phyloP scores from a whole-genome alignment of 2,113 vertebrate species.

The Hyperopisus bebe region DNA sequence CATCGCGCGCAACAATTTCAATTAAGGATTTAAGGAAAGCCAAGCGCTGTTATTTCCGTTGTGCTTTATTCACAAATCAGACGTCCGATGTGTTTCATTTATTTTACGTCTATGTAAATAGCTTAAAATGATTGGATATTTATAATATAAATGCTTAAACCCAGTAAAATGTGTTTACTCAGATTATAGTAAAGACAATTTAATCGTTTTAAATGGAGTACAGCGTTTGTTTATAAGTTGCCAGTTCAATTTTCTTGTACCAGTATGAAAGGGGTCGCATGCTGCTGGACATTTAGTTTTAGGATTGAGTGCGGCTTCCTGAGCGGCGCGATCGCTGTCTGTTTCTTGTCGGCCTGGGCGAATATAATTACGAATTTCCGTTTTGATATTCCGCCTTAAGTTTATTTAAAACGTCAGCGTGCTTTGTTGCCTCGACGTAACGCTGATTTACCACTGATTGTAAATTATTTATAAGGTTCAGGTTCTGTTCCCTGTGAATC shows the following conservation, averaged over 20 bases:
- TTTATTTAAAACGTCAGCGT: neutral
- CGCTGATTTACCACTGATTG: neutral
- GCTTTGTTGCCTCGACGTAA: neutral
- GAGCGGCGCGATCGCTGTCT: neutral
- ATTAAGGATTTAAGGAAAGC: neutral
- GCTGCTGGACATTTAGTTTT: neutral
- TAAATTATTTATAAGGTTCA: neutral
- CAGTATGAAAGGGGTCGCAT: neutral
- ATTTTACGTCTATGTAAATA: neutral
- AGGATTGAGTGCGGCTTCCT: neutral
- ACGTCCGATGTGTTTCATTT: neutral
- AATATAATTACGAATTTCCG: neutral
- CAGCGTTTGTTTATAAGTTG: neutral
- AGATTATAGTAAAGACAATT: neutral
- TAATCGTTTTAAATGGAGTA: neutral
- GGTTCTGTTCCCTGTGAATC: neutral
- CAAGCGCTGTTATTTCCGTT: neutral
- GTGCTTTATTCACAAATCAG: neutral
- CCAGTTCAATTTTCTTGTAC: neutral
- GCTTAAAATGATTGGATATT: neutral
- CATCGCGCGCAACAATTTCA: neutral
- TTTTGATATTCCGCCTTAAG: neutral
- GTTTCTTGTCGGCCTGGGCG: neutral
- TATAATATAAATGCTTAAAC: neutral
- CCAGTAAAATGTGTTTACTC: neutral